Conservation (phyloP, 2,888 invertebrate species). For the Neoascia interrupta region DNA sequence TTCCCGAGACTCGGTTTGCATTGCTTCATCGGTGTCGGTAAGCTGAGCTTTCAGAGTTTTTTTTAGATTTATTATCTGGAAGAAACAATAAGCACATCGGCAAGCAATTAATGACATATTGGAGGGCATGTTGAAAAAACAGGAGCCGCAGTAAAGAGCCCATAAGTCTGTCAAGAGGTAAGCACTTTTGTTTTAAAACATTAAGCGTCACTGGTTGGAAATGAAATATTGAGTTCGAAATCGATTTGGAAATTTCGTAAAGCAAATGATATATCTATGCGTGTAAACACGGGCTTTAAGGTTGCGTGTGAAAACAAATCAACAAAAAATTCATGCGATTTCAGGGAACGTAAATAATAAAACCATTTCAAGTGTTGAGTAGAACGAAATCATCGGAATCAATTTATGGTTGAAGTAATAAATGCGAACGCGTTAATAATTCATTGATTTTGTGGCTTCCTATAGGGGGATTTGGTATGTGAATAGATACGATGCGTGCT, state of each 20-base stretch:
- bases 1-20: conserved; percentile 87
- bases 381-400: conserved; percentile 1
- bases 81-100: not conserved
- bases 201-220: no score
- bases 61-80: conserved; percentile 91
- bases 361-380: not conserved
- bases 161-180: no score
- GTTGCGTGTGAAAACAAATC: conserved; percentile 10
- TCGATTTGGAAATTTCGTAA: conserved; percentile 13
- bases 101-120: not conserved
- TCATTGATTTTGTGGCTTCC: not conserved
- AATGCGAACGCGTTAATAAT: no score
- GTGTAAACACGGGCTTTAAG: not conserved
- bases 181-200: no score
- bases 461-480: not conserved
- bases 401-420: conserved; percentile 18
- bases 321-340: conserved; percentile 3
- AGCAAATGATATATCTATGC: no score
- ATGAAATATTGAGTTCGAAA: conserved; percentile 16
- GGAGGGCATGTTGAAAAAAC: not conserved
- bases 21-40: conserved; percentile 91
- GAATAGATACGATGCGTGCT: no score
- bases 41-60: conserved; percentile 91
- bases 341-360: conserved; percentile 6
- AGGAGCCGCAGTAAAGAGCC: not conserved